Percentiles rank a stretch among this genome's conserved stretches.
phyloP scores from a whole-genome alignment of 53 echinoderm and acorn worm species.

The Paelopatides confundens region DNA sequence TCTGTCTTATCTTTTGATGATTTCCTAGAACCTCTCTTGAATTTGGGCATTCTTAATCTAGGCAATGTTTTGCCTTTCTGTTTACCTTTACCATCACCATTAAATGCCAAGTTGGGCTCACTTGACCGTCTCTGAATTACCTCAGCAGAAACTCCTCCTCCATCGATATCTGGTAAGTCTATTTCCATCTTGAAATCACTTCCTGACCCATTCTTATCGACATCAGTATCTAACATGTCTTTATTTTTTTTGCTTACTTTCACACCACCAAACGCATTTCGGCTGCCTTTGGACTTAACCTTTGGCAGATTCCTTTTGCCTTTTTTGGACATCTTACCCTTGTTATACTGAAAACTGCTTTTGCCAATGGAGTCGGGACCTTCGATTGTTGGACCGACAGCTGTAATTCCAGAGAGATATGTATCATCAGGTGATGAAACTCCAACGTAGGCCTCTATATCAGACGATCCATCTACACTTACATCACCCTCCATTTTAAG shows the following conservation, averaged over 20 bases:
- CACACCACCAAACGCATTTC: not conserved
- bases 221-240: not conserved
- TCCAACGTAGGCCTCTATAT: slow-evolving; percentile 27
- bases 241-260: not conserved
- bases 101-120: slow-evolving; percentile 23
- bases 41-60: slow-evolving; percentile 29
- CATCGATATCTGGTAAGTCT: not conserved
- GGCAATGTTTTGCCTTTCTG: slow-evolving; percentile 21
- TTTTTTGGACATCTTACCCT: slow-evolving; percentile 14
- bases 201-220: not conserved
- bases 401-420: not conserved
- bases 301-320: slow-evolving; percentile 17
- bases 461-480: slow-evolving; percentile 7
- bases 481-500: not conserved
- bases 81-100: not conserved
- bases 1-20: slow-evolving; percentile 17
- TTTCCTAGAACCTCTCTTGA: slow-evolving; percentile 1
- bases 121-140: not conserved
- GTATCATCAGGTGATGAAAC: not conserved
- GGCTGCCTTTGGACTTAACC: not conserved
- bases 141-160: not conserved
- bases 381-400: not conserved
- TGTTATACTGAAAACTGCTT: not conserved
- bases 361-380: not conserved
- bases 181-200: not conserved